Evolutionary conservation across 2,888 invertebrate species (phyloP).

Genomic region (Sympetrum striolatum): DNA sequence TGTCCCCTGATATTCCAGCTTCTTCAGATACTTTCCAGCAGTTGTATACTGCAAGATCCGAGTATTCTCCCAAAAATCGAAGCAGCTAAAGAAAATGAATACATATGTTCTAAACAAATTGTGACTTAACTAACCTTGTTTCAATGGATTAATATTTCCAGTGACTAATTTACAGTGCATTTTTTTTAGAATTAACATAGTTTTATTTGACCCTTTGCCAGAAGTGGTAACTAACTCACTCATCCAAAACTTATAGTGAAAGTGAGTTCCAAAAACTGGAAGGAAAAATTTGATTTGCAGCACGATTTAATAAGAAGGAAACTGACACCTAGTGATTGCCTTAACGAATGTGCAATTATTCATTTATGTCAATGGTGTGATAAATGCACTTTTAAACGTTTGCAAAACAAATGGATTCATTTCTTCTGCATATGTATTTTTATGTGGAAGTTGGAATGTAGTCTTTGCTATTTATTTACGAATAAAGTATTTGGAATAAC

Average conservation of each 20-base stretch:
- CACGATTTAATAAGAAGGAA: too few relatives aligned
- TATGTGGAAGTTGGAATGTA: not conserved
- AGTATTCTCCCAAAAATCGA: conserved; percentile 8
- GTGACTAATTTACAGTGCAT: not conserved
- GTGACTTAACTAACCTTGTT: too few relatives aligned
- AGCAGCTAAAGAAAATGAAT: not conserved
- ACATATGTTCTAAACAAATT: too few relatives aligned
- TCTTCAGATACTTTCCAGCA: conserved; percentile 27
- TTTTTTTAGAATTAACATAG: not conserved
- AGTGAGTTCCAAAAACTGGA: too few relatives aligned
- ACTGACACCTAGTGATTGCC: not conserved
- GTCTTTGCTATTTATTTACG: conserved; percentile 2
- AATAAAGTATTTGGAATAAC: not conserved
- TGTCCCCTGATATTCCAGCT: conserved; percentile 6
- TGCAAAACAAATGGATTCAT: not conserved
- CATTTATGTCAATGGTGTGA: not conserved
- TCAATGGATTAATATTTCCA: not conserved
- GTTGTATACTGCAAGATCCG: conserved; percentile 20
- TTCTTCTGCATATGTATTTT: not conserved
- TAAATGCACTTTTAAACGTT: not conserved
- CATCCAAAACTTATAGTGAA: not conserved
- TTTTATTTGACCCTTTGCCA: not conserved
- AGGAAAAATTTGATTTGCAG: too few relatives aligned
- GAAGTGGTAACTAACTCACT: not conserved
- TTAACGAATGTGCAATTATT: not conserved